Percentiles rank a stretch among this genome's conserved stretches.
Conservation (phyloP, 2,888 invertebrate species). For the Phania funesta region DNA sequence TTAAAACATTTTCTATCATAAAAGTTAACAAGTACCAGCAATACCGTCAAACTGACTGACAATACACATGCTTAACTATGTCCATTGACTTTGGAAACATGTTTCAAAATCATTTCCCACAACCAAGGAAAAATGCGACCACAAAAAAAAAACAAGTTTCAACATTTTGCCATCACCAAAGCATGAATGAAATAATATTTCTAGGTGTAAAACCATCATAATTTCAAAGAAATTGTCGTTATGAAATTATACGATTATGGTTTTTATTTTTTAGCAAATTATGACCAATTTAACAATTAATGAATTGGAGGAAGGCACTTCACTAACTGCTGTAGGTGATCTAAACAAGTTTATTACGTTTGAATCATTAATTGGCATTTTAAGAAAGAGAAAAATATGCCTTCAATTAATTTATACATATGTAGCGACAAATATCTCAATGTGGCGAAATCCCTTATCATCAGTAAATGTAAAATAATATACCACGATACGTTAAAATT, state of each 20-base stretch:
- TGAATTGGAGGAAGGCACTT: not conserved
- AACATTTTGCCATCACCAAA: not conserved
- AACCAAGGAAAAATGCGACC: conserved; percentile 3
- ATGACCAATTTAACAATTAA: conserved; percentile 7
- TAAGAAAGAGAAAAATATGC: too few species aligned
- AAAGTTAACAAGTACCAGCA: not conserved
- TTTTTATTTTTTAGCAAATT: not conserved
- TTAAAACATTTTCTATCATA: conserved; percentile 7
- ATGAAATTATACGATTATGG: conserved; percentile 48
- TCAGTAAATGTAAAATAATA: too few species aligned
- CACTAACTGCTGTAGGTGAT: not conserved
- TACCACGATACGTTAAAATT: too few species aligned
- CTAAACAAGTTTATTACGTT: too few species aligned
- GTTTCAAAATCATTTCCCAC: conserved; percentile 44
- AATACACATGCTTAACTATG: conserved; percentile 1
- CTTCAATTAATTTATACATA: too few species aligned
- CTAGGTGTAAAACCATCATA: conserved; percentile 37
- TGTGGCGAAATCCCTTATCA: too few species aligned
- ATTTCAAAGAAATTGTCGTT: conserved; percentile 56
- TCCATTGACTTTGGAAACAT: conserved; percentile 27
- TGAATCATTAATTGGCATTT: too few species aligned
- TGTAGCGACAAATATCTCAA: too few species aligned
- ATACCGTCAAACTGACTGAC: not conserved
- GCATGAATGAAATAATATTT: conserved; percentile 1
- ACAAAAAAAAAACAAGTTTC: conserved; percentile 9